Conservation (phyloP, 2,888 invertebrate genomes). For the Lasioglossum figueresi region DNA sequence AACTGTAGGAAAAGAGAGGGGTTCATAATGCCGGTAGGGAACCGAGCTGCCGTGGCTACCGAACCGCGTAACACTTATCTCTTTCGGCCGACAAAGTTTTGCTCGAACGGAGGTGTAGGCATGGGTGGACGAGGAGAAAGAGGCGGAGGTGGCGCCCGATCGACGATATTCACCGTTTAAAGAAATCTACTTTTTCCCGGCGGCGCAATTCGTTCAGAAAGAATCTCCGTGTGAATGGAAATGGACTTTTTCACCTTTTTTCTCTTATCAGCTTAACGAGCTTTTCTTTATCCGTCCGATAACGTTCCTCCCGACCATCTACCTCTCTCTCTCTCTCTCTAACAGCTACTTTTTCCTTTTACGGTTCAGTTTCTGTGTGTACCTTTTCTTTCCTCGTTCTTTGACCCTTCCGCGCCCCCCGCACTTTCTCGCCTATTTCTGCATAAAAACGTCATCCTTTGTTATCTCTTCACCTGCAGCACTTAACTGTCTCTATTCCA, state of each 20-base stretch:
- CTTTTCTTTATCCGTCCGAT: constrained; percentile 59
- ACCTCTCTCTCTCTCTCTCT: background rate
- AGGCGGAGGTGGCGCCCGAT: constrained; percentile 39
- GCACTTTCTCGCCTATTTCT: constrained; percentile 25
- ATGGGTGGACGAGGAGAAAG: background rate
- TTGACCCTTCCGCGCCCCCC: constrained; percentile 5
- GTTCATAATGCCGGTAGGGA: constrained; percentile 36
- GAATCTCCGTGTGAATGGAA: constrained; percentile 64
- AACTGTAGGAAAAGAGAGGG: constrained; percentile 18
- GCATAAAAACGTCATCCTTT: constrained; percentile 31
- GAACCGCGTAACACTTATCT: constrained; percentile 59
- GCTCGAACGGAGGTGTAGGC: constrained; percentile 23
- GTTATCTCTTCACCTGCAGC: constrained; percentile 34
- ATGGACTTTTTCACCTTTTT: constrained; percentile 48
- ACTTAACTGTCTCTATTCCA: constrained; percentile 25
- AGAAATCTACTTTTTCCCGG: constrained; percentile 59
- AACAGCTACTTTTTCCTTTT: constrained; percentile 28
- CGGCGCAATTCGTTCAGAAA: constrained; percentile 57
- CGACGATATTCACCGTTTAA: constrained; percentile 60
- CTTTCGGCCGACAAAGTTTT: constrained; percentile 51
- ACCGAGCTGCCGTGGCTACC: constrained; percentile 31
- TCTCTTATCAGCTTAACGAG: constrained; percentile 68
- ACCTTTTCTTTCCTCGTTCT: constrained; percentile 29
- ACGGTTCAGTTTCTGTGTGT: constrained; percentile 25
- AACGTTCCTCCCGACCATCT: constrained; percentile 23